These are phyloP conservation scores for Mesocricetus auratus DNA, from an alignment of 2,113 vertebrate species.

Conservation along the genomic window DNA sequence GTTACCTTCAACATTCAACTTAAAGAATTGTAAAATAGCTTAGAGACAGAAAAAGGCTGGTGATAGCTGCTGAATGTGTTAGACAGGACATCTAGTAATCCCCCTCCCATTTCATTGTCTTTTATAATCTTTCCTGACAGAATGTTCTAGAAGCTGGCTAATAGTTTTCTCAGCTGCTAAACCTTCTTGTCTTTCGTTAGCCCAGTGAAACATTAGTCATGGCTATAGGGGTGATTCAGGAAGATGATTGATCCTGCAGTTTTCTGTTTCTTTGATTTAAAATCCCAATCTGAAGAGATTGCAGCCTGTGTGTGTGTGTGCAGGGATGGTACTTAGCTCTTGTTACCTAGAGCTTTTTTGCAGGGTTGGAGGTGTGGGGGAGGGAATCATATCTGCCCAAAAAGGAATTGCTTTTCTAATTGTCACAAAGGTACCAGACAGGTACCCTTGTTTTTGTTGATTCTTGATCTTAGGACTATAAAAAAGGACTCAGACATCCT, in stretches of 20 bases:
- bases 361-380: neutral
- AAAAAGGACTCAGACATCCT: slow-evolving; percentile 11
- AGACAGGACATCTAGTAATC: neutral
- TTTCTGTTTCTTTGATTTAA: slow-evolving; percentile 26
- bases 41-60: neutral
- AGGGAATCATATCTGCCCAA: neutral
- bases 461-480: slow-evolving; percentile 6
- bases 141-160: neutral
- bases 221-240: neutral
- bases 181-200: neutral
- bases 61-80: neutral
- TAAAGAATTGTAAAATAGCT: neutral
- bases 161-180: neutral
- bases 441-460: slow-evolving; percentile 6
- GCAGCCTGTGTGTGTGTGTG: neutral
- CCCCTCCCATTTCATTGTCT: neutral
- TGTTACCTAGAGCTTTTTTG: neutral
- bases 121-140: neutral
- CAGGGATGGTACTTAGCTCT: neutral
- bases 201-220: neutral
- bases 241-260: neutral
- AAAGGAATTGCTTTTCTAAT: neutral
- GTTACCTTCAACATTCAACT: neutral
- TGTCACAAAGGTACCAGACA: neutral
- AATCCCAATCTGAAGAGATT: neutral